Evolutionary conservation across 1,140 invertebrate species (phyloP).

Genomic region (Diorhabda carinulata): DNA sequence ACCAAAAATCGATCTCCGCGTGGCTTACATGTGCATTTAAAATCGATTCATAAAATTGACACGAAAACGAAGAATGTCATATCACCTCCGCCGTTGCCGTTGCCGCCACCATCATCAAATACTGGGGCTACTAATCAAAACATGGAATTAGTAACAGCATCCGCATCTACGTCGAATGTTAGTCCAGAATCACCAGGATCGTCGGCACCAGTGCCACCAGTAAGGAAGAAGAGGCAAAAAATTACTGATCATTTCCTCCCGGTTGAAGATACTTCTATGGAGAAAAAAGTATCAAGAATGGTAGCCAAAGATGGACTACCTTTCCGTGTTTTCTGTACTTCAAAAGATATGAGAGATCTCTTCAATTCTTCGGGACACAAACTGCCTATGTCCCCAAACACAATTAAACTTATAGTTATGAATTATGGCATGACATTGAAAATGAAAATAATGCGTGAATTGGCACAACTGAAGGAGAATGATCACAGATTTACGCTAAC

Average conservation of each 20-base stretch:
- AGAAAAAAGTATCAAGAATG: slow-evolving; percentile 18
- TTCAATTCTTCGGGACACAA: slow-evolving; percentile 15
- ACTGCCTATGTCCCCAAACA: slow-evolving; percentile 17
- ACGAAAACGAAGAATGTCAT: slow-evolving; percentile 6
- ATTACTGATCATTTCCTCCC: slow-evolving; percentile 16
- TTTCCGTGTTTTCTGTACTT: slow-evolving; percentile 21
- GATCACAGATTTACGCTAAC: slow-evolving; percentile 22
- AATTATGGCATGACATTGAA: slow-evolving; percentile 21
- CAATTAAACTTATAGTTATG: slow-evolving; percentile 22
- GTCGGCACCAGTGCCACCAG: slow-evolving; percentile 16
- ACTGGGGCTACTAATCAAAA: neutral
- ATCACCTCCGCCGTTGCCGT: neutral
- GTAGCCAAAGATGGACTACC: slow-evolving; percentile 23
- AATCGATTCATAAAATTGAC: slow-evolving; percentile 17
- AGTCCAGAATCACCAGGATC: slow-evolving; percentile 15
- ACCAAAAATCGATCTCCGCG: slow-evolving; percentile 13
- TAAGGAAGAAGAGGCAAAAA: slow-evolving; percentile 17
- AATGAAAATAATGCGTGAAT: slow-evolving; percentile 20
- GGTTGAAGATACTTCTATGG: slow-evolving; percentile 17
- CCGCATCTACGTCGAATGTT: slow-evolving; percentile 13
- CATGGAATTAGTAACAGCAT: slow-evolving; percentile 13
- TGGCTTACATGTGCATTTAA: slow-evolving; percentile 21
- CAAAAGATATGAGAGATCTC: slow-evolving; percentile 21
- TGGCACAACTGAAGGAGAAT: slow-evolving; percentile 4
- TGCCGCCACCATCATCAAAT: neutral